Evolutionary conservation across 2,113 vertebrate species (phyloP).

Genomic region (Menura novaehollandiae): DNA sequence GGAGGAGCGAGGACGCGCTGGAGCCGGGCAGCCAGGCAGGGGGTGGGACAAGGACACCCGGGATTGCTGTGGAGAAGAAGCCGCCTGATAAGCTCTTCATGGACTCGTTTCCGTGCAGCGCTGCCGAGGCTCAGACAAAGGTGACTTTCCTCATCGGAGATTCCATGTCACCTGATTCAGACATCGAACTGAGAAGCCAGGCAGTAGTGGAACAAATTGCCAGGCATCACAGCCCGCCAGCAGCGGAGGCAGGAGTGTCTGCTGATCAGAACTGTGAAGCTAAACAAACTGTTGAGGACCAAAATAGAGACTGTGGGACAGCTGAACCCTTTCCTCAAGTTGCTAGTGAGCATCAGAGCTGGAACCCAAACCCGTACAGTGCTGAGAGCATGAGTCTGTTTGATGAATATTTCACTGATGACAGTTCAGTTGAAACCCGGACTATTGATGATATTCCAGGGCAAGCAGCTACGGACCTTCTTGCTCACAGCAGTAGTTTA

Average conservation of each 20-base stretch:
- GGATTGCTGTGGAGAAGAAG: constrained; percentile 83
- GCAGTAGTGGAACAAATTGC: constrained; percentile 81
- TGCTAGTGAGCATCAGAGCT: constrained; percentile 74
- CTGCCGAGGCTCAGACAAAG: constrained; percentile 78
- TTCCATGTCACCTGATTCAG: constrained; percentile 97
- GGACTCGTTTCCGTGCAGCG: constrained; percentile 49
- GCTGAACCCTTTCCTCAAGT: constrained; percentile 71
- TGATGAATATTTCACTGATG: constrained; percentile 86
- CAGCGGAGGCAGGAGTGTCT: constrained; percentile 65
- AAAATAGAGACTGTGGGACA: constrained; percentile 74
- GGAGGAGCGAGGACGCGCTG: constrained; percentile 38
- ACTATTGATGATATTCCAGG: constrained; percentile 83
- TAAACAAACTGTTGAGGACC: constrained; percentile 78
- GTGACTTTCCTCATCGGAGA: constrained; percentile 97
- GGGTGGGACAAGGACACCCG: constrained; percentile 56
- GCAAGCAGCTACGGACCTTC: constrained; percentile 62
- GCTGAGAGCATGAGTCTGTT: constrained; percentile 81
- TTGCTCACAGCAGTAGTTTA: constrained; percentile 63
- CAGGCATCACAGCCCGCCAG: constrained; percentile 79
- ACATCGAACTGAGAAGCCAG: constrained; percentile 86
- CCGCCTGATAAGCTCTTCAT: constrained; percentile 85
- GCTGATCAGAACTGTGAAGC: constrained; percentile 65
- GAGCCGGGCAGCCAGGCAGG: constrained; percentile 40
- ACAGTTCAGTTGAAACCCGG: constrained; percentile 82
- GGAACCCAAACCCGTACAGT: constrained; percentile 74